Evolutionary conservation across 2,797 vertebrate genomes (phyloP), one percentile per base, ranked within the genome.

Genomic region (Petrocephalus sullivani): DNA sequence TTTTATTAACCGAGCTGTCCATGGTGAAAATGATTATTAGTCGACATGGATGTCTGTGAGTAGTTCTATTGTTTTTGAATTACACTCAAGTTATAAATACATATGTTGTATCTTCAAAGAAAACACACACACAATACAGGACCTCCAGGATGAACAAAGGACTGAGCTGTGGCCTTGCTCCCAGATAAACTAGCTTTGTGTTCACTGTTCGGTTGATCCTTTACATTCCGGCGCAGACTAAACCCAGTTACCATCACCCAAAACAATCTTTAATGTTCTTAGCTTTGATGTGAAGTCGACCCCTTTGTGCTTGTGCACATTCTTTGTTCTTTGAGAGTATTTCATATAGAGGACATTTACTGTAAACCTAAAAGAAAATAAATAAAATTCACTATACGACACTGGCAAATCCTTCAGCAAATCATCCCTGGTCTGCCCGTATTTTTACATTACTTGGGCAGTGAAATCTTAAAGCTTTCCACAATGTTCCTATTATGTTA

Each of bases 311-410:
- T 49, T 12, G 14, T 56, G 37, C 14, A n/a, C 46, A 49, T 83
- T 84, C 41, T 23, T 28, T 64, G 58, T 58, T 84, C 82, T 33
- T 23, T n/a, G n/a, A 21, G 10, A 71, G 33, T 67, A 85, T 85
- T 71, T 88, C 16, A 85, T 56, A 85, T 78, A 14, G 57, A 71
- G 82, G 53, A 86, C 83, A 75, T 88, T 88, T 90, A 88, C 87
- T 60, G 23, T 81, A 87, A 71, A 67, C 60, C 84, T 37, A 87
- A 78, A 87, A 89, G 85, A 54, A 57, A 75, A 21, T 75, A 85
- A 86, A 85, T 56, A 75, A 87, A 28, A 90, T 89, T 85, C 89
- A 88, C 54, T 86, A 85, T 51, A 19, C 2, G 2, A 85, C 16
- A n/a, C 37, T 28, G 78, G 37, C 21, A 83, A 49, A 61, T 21